phyloP scores from a whole-genome alignment of 2,888 invertebrate genomes.

The Euspilapteryx auroguttella region DNA sequence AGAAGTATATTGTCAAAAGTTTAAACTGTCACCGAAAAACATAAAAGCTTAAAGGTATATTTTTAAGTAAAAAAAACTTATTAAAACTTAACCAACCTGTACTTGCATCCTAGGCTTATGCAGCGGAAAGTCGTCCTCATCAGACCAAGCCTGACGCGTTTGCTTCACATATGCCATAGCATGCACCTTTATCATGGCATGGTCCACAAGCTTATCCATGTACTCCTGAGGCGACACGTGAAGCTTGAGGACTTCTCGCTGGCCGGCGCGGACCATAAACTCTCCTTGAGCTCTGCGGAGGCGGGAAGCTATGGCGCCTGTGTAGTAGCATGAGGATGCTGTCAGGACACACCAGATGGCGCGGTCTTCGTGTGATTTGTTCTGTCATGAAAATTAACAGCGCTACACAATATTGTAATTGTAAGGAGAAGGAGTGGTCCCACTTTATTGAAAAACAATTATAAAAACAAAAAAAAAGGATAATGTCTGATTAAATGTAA shows the following conservation, averaged over 20 bases:
- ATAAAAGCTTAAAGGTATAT: too few relatives aligned
- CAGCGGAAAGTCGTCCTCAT: slow-evolving; percentile 72
- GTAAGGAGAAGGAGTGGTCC: too few relatives aligned
- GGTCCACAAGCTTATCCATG: slow-evolving; percentile 70
- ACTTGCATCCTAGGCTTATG: slow-evolving; percentile 69
- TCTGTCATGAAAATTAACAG: slow-evolving; percentile 24
- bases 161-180: slow-evolving; percentile 73
- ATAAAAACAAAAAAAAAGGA: not conserved
- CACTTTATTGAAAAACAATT: too few relatives aligned
- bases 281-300: slow-evolving; percentile 65
- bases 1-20: too few relatives aligned
- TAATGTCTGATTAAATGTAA: too few relatives aligned
- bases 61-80: too few relatives aligned
- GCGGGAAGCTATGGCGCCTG: slow-evolving; percentile 66
- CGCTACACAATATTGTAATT: not conserved
- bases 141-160: slow-evolving; percentile 74
- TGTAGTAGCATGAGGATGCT: slow-evolving; percentile 69
- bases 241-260: slow-evolving; percentile 64
- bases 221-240: slow-evolving; percentile 68
- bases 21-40: too few relatives aligned
- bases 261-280: slow-evolving; percentile 63
- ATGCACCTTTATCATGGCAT: slow-evolving; percentile 70
- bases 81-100: too few relatives aligned
- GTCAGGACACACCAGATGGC: slow-evolving; percentile 66
- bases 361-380: slow-evolving; percentile 64